Percentiles rank a stretch among this genome's conserved stretches.
These are phyloP conservation scores for Calephelis nemesis DNA, from an alignment of 1,140 invertebrate genomes.

Conservation along the genomic window DNA sequence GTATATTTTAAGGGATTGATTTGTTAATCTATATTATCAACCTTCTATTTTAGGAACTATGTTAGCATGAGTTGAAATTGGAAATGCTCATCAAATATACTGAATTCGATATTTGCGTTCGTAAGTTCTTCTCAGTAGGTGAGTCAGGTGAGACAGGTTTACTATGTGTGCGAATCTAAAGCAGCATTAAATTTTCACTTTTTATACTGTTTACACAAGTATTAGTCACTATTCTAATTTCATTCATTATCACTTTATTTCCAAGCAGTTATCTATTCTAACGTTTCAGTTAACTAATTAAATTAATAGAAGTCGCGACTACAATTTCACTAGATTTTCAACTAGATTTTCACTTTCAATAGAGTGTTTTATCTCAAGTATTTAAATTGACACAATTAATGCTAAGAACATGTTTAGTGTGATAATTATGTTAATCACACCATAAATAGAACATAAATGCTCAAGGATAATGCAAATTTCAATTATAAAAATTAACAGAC, in stretches of 20 bases:
- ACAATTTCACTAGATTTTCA: constrained; percentile 48
- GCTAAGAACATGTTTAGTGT: not conserved
- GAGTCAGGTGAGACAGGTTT: constrained; percentile 59
- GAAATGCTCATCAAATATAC: not conserved
- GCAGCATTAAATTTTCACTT: constrained; percentile 45
- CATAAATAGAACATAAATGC: not conserved
- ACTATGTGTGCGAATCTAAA: constrained; percentile 52
- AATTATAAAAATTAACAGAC: constrained; percentile 3
- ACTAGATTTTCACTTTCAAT: constrained; percentile 40
- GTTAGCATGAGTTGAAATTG: not conserved
- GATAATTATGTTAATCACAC: not conserved
- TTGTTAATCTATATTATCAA: not conserved
- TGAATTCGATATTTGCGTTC: not conserved
- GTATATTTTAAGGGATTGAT: constrained; percentile 50
- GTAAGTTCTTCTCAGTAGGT: constrained; percentile 66
- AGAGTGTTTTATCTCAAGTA: not conserved
- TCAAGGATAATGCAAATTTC: not conserved
- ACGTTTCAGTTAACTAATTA: constrained; percentile 41
- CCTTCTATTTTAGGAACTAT: not conserved
- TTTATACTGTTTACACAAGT: constrained; percentile 40
- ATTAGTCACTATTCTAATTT: constrained; percentile 15
- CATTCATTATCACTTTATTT: not conserved
- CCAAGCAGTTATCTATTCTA: constrained; percentile 17
- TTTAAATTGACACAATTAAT: no score
- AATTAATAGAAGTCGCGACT: constrained; percentile 39